Base-by-base conservation (phyloP, 1,140 invertebrate species). In the Penaeus chinensis region DNA sequence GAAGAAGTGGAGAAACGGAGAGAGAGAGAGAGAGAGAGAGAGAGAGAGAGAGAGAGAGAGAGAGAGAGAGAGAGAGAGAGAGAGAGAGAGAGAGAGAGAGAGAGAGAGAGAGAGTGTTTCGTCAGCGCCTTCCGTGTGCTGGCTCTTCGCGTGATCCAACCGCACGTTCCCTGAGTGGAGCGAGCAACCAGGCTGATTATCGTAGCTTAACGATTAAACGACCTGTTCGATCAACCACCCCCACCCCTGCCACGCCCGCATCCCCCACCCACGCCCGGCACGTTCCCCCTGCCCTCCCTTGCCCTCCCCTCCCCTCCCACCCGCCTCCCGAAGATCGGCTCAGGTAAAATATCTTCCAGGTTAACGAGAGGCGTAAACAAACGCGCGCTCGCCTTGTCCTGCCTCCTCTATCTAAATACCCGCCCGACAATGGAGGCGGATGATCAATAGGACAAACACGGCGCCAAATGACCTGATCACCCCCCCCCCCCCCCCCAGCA, bases 31-130 rank as follows among this genome's bases (percentile, higher is more conserved):
- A 60, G 16, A 37, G 42, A 82, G 54, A 65, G 42, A 42, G 32
- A 65, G 32, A 24, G 61, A 65, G 22, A 3, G 24, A 32, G n/a
- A 19, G 20, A 24, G 37, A 71, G 20, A 16, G n/a, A n/a, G 54
- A 22, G 22, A 62, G 18, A 79, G 77, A 79, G 77, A 79, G 77
- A 79, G 77, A 79, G 42, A 54, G 77, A 79, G 77, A 27, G 20
- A 78, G 24, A 78, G 24, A 78, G 42, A 78, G 42, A 78, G 32
- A 47, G 22, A 20, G 81, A 37, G 22, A 24, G 37, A 47, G 42
- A 83, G 81, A 24, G 32, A 54, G 61, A 24, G 79, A 81, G 32
- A 62, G 74, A 42, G 74, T 11, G 0, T 13, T 19, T 8, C 7
- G 74, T 11, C 7, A 20, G 24, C 20, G 74, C 37, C n/a, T 37